Evolutionary conservation across 2,888 invertebrate genomes (phyloP), one percentile per base, ranked within the genome.

Genomic region (Fragum sueziense): DNA sequence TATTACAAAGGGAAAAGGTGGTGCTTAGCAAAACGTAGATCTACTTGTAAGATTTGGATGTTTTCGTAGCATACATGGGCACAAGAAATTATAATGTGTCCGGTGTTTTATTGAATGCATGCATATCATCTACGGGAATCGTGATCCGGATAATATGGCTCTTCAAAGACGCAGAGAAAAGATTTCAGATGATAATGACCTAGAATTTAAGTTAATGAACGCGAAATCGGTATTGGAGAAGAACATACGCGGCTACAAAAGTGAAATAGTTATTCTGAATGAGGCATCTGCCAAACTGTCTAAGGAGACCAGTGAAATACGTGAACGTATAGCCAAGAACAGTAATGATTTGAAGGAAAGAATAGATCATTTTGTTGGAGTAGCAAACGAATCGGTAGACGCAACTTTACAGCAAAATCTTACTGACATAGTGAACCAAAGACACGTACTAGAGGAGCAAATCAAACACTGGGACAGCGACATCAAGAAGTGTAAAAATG

Each of bases 401-500:
- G 51, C 14, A 4, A 67, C 37, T 17, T 59, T 67, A 52, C 52
- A 67, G 20, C 47, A 52, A 29, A 79, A 79, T 27, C 17, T 79
- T 7, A 20, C 70, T 22, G 54, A 68, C 25, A 61, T 79, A 25
- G 37, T 17, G 27, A 68, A 54, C 20, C 54, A 69, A n/a, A 61
- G 52, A 29, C n/a, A 29, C 7, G 25, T 34, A 6, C 33, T 79
- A 9, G 41, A 34, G 0, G 31, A 73, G 0, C 72, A 73, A 17
- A 29, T 73, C 20, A 54, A 17, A 54, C 29, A 7, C 1, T 79
- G 68, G 62, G 29, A 51, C 20, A 20, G n/a, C 17, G 74, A 79
- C 59, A 52, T 69, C 14, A n/a, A 54, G 9, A 79, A 76, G 47
- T 79, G 79, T 59, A 72, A 69, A 27, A 52, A 52, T 0, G 52